These are phyloP conservation scores for Andrena praecox DNA, from an alignment of 2,888 invertebrate genomes.

Conservation along the genomic window DNA sequence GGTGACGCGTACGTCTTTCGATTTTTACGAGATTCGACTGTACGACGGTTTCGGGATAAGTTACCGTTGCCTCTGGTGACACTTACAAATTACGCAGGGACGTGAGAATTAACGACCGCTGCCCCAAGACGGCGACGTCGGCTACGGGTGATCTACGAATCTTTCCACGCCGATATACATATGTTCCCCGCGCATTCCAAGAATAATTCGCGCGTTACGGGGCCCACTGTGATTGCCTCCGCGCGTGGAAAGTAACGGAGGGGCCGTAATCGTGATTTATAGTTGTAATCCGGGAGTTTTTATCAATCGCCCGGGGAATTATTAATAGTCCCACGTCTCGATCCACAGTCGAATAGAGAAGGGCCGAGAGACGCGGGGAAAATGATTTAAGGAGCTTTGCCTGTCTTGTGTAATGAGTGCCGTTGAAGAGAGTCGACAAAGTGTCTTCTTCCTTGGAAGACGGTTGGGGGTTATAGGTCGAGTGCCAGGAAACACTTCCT, in stretches of 20 bases:
- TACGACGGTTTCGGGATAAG: constrained; percentile 39
- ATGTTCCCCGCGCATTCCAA: constrained; percentile 42
- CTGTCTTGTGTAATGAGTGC: background rate
- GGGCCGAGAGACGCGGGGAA: background rate
- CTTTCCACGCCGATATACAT: constrained; percentile 35
- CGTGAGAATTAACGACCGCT: constrained; percentile 59
- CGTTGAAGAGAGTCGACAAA: background rate
- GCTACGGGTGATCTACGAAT: constrained; percentile 49
- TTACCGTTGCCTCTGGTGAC: constrained; percentile 60
- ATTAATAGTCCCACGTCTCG: background rate
- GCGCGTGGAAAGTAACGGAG: background rate
- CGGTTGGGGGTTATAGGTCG: too few relatives aligned
- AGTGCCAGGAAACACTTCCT: too few relatives aligned
- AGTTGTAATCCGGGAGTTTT: background rate
- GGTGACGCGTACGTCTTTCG: constrained; percentile 17
- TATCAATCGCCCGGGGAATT: constrained; percentile 6
- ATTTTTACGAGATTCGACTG: constrained; percentile 36
- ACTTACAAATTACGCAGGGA: constrained; percentile 62
- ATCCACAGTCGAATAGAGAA: background rate
- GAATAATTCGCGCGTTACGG: constrained; percentile 32
- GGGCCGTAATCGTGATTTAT: constrained; percentile 16
- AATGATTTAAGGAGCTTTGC: background rate
- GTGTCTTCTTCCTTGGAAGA: background rate
- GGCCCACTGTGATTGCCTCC: constrained; percentile 13
- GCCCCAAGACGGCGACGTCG: constrained; percentile 24